Base-by-base conservation (phyloP, 2,113 vertebrate species). In the Falco punctatus region DNA sequence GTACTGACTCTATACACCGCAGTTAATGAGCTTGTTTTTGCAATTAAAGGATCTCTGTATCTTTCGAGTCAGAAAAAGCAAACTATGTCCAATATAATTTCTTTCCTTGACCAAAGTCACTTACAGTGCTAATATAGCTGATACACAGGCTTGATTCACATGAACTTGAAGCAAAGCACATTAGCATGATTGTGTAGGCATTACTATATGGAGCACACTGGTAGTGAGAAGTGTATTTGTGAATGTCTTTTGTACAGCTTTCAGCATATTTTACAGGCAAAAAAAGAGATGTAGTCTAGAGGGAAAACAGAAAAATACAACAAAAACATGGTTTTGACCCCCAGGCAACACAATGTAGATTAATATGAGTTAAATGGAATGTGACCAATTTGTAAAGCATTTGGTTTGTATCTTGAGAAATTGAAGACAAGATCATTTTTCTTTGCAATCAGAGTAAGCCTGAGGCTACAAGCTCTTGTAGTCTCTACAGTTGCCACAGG, bases 311-410 rank as follows among this genome's bases (percentile, higher is more conserved):
- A 95, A 95, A 97, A 97, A 97, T 83, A 88, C 52, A 91, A 92
- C 89, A 95, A 95, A 96, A 82, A 11, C 49, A 27, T 32, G 46
- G 35, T 74, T 83, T 92, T 95, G 96, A 94, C 83, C 96, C 79
- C 61, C 28, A 92, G 96, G 97, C 92, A 96, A 62, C 48, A 32
- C 32, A 93, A 97, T 94, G 95, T 96, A 97, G 97, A 98, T 98
- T 98, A 98, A 97, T 96, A 97, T 70, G 96, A 97, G 96, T 97
- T 98, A 98, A 98, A 98, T 98, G 98, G 97, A 97, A 98, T 97
- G 98, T 98, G 97, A 98, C 98, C 98, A 98, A 98, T 98, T 98
- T 98, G 96, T 94, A 94, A 97, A 82, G 92, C 95, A 94, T 96
- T 97, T 97, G 95, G 93, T 97, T 97, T 97, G 95, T 98, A 96